A percentile compares a stretch with the other conserved stretches of the same genome.
Conservation (phyloP, 2,113 vertebrate species). For the Lycocorax pyrrhopterus region DNA sequence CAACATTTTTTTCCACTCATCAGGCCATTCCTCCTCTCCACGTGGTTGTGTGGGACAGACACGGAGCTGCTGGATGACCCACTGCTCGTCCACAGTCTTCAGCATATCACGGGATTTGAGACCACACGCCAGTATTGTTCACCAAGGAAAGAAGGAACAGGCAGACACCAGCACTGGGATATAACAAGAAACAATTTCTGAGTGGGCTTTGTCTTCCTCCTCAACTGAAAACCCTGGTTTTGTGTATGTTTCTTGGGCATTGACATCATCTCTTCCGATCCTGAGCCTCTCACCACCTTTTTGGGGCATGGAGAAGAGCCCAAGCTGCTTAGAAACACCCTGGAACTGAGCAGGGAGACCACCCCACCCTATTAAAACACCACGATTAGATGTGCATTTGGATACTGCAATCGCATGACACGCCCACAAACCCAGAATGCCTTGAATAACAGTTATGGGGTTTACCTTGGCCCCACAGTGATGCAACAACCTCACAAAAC, state of each 20-base stretch:
- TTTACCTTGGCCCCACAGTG: neutral
- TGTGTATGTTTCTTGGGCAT: neutral
- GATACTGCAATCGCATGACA: neutral
- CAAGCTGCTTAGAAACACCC: neutral
- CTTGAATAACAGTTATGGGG: neutral
- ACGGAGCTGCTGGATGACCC: neutral
- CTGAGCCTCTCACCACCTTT: neutral
- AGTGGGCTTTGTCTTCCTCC: neutral
- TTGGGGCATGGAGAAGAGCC: rapidly evolving
- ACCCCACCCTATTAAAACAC: neutral
- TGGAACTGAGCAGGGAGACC: neutral
- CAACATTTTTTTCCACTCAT: rapidly evolving
- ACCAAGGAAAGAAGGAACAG: neutral
- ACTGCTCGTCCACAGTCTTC: neutral
- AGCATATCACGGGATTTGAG: rapidly evolving
- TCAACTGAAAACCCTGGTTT: neutral
- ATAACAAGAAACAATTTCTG: neutral
- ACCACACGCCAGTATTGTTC: neutral
- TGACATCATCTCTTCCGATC: neutral
- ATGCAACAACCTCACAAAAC: neutral
- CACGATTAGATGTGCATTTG: neutral
- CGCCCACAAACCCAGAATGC: neutral
- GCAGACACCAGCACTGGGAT: no score
- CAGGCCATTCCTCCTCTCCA: neutral
- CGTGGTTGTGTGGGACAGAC: neutral